phyloP scores from a whole-genome alignment of 1,140 invertebrate genomes.

The Drosophila bipectinata region DNA sequence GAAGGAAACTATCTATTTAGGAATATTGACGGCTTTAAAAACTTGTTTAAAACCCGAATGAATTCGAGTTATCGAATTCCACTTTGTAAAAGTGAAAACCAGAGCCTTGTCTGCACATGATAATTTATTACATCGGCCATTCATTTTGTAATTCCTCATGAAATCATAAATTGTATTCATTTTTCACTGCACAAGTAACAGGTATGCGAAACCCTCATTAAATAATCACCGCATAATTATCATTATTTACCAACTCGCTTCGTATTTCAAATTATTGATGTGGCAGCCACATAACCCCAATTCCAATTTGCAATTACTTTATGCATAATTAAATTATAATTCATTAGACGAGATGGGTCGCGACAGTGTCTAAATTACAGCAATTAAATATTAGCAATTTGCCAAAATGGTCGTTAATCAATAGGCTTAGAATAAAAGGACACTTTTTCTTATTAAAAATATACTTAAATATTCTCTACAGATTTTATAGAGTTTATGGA shows the following conservation, averaged over 20 bases:
- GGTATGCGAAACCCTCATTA: slow-evolving; percentile 1
- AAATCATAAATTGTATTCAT: neutral
- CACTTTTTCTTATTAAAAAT: neutral
- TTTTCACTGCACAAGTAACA: neutral
- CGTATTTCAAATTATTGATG: slow-evolving; percentile 35
- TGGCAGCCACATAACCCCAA: slow-evolving; percentile 19
- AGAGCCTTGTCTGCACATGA: neutral
- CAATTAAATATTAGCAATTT: slow-evolving; percentile 36
- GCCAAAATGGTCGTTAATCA: slow-evolving; percentile 1
- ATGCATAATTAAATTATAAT: slow-evolving; percentile 73
- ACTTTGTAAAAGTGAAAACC: neutral
- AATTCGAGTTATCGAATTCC: no score
- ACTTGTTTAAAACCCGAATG: no score
- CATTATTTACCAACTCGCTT: slow-evolving; percentile 4
- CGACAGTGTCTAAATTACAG: slow-evolving; percentile 18
- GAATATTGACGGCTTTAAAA: no score
- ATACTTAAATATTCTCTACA: no score
- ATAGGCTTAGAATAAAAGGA: neutral
- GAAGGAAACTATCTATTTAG: neutral
- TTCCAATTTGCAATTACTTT: slow-evolving; percentile 46
- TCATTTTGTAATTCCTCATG: neutral
- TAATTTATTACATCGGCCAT: neutral
- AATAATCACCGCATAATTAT: slow-evolving; percentile 34
- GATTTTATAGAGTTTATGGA: no score
- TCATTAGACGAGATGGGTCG: slow-evolving; percentile 25